Percentiles rank a stretch among this genome's conserved stretches.
Conservation (phyloP, 2,888 invertebrate species). For the Girardia tigrina region DNA sequence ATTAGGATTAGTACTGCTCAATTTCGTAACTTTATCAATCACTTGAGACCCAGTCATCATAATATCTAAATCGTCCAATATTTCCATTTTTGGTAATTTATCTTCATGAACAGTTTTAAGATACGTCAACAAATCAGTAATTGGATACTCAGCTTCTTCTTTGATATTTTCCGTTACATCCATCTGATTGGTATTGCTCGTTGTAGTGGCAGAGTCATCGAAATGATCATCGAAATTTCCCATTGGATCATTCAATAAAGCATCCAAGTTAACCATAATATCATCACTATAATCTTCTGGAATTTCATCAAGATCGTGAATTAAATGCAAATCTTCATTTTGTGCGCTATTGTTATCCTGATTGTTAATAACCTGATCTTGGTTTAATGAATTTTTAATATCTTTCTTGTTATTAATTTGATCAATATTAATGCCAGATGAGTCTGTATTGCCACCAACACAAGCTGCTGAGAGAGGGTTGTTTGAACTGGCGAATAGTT, state of each 20-base stretch:
- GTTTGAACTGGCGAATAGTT: neutral
- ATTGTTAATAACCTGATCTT: neutral
- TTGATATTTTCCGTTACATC: neutral
- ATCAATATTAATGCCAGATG: neutral
- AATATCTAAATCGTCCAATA: neutral
- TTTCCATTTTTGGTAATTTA: neutral
- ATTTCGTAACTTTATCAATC: conserved; percentile 19
- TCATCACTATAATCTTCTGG: conserved; percentile 11
- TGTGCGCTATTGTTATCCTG: conserved; percentile 6
- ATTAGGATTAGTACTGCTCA: neutral
- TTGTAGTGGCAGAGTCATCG: neutral
- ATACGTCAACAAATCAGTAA: neutral
- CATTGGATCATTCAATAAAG: neutral
- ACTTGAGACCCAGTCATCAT: neutral
- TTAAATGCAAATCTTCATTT: neutral
- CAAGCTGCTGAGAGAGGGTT: neutral
- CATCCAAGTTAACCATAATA: conserved; percentile 8
- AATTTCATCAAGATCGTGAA: conserved; percentile 16
- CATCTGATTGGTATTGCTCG: neutral
- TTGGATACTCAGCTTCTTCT: neutral
- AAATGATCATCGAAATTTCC: conserved; percentile 17
- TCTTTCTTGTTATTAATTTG: neutral
- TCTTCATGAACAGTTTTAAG: neutral
- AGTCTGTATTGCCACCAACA: neutral
- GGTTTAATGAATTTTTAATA: neutral